A percentile compares a stretch with the other conserved stretches of the same genome.
Evolutionary conservation across 2,113 vertebrate species (phyloP).

Genomic region (Octodon degus): DNA sequence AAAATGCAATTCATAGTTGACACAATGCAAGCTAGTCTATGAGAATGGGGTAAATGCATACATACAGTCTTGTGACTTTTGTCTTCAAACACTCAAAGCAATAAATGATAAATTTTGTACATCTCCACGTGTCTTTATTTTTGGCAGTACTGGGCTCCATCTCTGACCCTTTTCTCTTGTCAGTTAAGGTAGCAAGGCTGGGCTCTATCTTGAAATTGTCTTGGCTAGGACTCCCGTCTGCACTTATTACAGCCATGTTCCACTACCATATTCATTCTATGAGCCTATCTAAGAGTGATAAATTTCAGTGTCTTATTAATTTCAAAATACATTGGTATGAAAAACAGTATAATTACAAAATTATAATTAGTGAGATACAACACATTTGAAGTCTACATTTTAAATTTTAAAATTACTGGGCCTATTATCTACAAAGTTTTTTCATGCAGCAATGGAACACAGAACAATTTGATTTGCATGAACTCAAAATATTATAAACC

Average conservation of each 20-base stretch:
- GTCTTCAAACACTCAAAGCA: background rate
- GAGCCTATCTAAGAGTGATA: background rate
- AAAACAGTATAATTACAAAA: conserved; percentile 29
- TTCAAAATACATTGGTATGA: background rate
- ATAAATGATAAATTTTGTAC: background rate
- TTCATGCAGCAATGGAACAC: background rate
- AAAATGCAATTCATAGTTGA: background rate
- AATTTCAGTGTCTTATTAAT: background rate
- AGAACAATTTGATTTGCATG: background rate
- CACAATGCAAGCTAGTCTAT: background rate
- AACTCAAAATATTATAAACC: background rate
- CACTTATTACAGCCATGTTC: background rate
- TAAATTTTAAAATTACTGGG: background rate
- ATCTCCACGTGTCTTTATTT: background rate
- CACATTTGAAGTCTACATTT: background rate
- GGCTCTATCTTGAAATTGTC: background rate
- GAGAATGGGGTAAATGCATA: background rate
- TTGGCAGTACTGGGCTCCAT: background rate
- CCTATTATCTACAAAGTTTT: background rate
- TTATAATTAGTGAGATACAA: conserved; percentile 6
- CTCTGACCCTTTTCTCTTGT: too few species aligned
- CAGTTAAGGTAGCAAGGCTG: background rate
- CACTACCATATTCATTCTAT: background rate
- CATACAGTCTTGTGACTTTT: background rate
- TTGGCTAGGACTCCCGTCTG: background rate